Evolutionary conservation across 2,113 vertebrate species (phyloP).

Genomic region (Chaetorhynchus papuensis): DNA sequence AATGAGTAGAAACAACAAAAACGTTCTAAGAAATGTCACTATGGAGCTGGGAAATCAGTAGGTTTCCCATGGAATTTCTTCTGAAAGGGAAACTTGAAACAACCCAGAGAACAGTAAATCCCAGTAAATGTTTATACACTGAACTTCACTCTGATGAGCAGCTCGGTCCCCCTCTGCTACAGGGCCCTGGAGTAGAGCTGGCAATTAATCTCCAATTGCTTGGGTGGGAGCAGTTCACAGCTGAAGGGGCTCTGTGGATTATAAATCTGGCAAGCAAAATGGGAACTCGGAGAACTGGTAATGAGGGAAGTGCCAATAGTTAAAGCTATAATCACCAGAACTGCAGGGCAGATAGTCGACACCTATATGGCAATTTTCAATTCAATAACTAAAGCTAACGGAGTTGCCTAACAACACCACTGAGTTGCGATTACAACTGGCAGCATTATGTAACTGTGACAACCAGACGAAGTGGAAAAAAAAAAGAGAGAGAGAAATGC

Average conservation of each 20-base stretch:
- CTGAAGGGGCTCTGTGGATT: conserved; percentile 33
- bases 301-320: conserved; percentile 31
- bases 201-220: conserved; percentile 57
- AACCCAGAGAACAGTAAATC: not conserved
- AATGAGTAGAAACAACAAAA: not conserved
- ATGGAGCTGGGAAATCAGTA: not conserved
- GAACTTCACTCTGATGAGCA: not conserved
- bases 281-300: not conserved
- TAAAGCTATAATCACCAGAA: conserved; percentile 35
- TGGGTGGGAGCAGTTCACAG: conserved; percentile 55
- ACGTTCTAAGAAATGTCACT: not conserved
- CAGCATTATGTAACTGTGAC: conserved; percentile 54
- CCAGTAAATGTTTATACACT: not conserved
- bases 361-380: conserved; percentile 47
- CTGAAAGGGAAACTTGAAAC: not conserved
- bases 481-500: not conserved
- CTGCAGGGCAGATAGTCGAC: conserved; percentile 29
- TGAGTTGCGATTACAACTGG: conserved; percentile 34
- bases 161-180: not conserved
- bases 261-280: conserved; percentile 22
- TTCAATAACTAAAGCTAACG: conserved; percentile 27
- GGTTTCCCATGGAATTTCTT: not conserved
- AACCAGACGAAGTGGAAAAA: not conserved
- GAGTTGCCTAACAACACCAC: conserved; percentile 40
- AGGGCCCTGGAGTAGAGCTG: conserved; percentile 26